Percentiles rank a stretch among this genome's conserved stretches.
Conservation (phyloP, 2,888 invertebrate genomes). For the Oxystoma pomonae region DNA sequence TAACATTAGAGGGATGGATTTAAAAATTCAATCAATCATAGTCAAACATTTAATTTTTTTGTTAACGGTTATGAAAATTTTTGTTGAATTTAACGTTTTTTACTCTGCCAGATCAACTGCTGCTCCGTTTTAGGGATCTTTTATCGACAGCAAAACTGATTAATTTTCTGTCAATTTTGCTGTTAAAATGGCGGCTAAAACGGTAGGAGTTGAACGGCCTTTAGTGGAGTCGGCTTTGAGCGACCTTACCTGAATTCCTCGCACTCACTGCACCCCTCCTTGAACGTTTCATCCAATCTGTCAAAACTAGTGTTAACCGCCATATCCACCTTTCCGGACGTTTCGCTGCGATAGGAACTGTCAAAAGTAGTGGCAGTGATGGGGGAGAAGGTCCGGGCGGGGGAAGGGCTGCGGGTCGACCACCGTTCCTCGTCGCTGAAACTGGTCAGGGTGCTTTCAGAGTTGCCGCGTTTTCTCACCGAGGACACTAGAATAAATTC, state of each 20-base stretch:
- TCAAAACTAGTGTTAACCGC: constrained; percentile 30
- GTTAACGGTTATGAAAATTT: too few species aligned
- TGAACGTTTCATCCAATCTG: constrained; percentile 16
- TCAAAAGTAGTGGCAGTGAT: constrained; percentile 29
- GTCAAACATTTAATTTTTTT: too few species aligned
- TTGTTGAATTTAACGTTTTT: too few species aligned
- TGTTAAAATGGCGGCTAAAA: too few species aligned
- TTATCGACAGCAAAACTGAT: too few species aligned
- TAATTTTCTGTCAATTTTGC: too few species aligned
- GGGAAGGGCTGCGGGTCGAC: constrained; percentile 27
- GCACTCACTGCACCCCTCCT: constrained; percentile 15
- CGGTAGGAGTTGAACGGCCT: too few species aligned
- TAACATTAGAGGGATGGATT: too few species aligned
- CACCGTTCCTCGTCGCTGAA: constrained; percentile 32
- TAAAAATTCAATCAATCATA: too few species aligned
- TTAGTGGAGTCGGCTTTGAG: too few species aligned
- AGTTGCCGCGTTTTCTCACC: not conserved
- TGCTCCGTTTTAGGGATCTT: too few species aligned
- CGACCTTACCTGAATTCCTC: constrained; percentile 15
- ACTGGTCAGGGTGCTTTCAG: constrained; percentile 18
- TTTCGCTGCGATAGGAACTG: constrained; percentile 19
- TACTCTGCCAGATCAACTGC: too few species aligned
- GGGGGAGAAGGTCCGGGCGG: not conserved
- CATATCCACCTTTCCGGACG: constrained; percentile 18
- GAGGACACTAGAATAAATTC: constrained; percentile 2